phyloP scores from a whole-genome alignment of 2,888 invertebrate species.

The Caenorhabditis sp. region DNA sequence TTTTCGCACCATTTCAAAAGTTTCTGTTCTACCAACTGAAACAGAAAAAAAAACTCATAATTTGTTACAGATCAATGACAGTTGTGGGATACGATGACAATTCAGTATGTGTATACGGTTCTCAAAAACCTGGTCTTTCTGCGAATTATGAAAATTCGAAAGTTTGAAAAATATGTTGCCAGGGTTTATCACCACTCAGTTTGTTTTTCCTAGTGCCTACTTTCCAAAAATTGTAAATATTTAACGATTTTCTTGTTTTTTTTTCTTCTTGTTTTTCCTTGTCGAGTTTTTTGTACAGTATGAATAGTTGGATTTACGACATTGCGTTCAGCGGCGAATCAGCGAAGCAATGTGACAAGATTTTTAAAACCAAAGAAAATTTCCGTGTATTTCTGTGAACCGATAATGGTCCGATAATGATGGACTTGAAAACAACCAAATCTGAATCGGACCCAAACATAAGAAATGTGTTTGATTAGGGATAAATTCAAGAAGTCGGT shows the following conservation, averaged over 20 bases:
- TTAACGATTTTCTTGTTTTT: not conserved
- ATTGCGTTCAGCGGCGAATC: no score
- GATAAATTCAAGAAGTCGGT: no score
- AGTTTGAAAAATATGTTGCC: not conserved
- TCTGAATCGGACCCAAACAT: no score
- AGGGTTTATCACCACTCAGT: not conserved
- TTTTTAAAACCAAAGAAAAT: no score
- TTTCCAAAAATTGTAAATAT: not conserved
- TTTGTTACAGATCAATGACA: conserved; percentile 23
- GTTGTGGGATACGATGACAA: conserved; percentile 37
- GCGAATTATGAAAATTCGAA: conserved; percentile 18
- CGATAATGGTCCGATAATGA: no score
- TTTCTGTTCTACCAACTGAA: no score
- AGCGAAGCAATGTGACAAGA: no score
- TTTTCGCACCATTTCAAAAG: no score
- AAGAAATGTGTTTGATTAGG: no score
- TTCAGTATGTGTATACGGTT: conserved; percentile 34
- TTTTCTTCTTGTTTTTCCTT: not conserved
- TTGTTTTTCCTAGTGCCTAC: not conserved
- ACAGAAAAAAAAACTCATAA: not conserved
- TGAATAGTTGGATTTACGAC: not conserved
- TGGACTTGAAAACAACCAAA: no score
- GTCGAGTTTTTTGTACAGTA: not conserved
- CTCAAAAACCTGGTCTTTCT: conserved; percentile 24
- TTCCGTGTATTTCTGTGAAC: no score